A percentile compares a stretch with the other conserved stretches of the same genome.
These are phyloP conservation scores for Malacoctenus gilli DNA, from an alignment of 2,797 vertebrate genomes.

Conservation along the genomic window DNA sequence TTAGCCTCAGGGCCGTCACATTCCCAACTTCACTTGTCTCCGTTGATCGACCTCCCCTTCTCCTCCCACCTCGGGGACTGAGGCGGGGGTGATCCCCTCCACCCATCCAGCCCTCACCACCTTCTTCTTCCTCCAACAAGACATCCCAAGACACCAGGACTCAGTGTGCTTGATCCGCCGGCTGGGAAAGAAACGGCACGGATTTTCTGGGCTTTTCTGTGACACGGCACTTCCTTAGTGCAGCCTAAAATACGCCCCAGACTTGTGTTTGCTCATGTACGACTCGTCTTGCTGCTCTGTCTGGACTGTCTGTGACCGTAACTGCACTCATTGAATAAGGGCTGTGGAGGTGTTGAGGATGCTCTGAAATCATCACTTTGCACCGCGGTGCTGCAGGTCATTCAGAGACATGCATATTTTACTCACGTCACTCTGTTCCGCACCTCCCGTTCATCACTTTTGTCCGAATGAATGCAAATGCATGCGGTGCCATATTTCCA, in stretches of 20 bases:
- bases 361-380: too few relatives aligned
- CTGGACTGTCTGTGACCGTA: slow-evolving; percentile 14
- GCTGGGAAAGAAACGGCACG: slow-evolving; percentile 22
- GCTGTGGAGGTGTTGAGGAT: too few relatives aligned
- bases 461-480: too few relatives aligned
- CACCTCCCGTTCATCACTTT: too few relatives aligned
- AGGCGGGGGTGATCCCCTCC: slow-evolving; percentile 59
- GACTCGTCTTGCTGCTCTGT: slow-evolving; percentile 5
- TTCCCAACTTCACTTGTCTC: slow-evolving; percentile 67
- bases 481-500: neutral
- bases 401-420: too few relatives aligned
- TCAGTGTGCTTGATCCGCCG: slow-evolving; percentile 58
- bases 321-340: neutral
- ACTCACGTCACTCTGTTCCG: too few relatives aligned
- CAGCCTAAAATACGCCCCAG: slow-evolving; percentile 18
- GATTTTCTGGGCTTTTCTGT: slow-evolving; percentile 43
- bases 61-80: slow-evolving; percentile 31
- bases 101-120: neutral
- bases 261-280: slow-evolving; percentile 12
- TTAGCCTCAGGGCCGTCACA: slow-evolving; percentile 67
- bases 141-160: slow-evolving; percentile 58
- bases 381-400: too few relatives aligned
- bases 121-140: slow-evolving; percentile 43
- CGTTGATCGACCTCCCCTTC: slow-evolving; percentile 66
- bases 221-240: slow-evolving; percentile 30